Conservation (phyloP, 1,140 invertebrate species). For the Macrotrachela quadricornifera region DNA sequence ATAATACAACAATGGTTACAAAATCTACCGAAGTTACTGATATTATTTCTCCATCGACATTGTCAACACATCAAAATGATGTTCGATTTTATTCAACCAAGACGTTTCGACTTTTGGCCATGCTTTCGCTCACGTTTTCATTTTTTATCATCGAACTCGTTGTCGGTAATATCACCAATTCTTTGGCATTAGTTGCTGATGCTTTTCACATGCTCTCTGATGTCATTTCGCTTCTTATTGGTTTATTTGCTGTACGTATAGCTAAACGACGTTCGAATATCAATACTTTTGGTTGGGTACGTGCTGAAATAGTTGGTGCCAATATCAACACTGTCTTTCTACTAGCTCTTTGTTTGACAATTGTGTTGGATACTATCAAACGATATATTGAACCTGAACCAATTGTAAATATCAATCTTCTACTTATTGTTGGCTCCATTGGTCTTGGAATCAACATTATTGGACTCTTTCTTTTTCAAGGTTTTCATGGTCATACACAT, state of each 20-base stretch:
- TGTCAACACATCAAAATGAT: too few species aligned
- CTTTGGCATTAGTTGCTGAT: conserved; percentile 36
- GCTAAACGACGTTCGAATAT: conserved; percentile 16
- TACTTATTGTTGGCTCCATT: neutral
- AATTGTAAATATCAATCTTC: conserved; percentile 10
- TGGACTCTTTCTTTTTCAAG: conserved; percentile 13
- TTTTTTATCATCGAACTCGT: conserved; percentile 37
- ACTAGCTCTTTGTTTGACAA: conserved; percentile 37
- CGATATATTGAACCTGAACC: conserved; percentile 13
- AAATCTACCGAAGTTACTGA: too few species aligned
- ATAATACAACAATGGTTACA: too few species aligned
- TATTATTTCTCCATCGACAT: too few species aligned
- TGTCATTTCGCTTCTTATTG: conserved; percentile 34
- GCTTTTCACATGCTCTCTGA: conserved; percentile 39
- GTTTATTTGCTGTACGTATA: conserved; percentile 23
- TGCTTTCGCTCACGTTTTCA: conserved; percentile 30
- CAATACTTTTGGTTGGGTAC: conserved; percentile 38
- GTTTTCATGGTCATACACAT: neutral
- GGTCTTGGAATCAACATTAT: neutral
- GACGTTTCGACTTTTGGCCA: conserved; percentile 66
- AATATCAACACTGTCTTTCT: conserved; percentile 38
- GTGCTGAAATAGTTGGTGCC: conserved; percentile 37
- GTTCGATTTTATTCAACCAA: too few species aligned
- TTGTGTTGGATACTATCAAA: conserved; percentile 34
- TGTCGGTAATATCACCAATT: conserved; percentile 36